These are phyloP conservation scores for Paralvinella palmiformis DNA, from an alignment of 1,140 invertebrate species.

Conservation along the genomic window DNA sequence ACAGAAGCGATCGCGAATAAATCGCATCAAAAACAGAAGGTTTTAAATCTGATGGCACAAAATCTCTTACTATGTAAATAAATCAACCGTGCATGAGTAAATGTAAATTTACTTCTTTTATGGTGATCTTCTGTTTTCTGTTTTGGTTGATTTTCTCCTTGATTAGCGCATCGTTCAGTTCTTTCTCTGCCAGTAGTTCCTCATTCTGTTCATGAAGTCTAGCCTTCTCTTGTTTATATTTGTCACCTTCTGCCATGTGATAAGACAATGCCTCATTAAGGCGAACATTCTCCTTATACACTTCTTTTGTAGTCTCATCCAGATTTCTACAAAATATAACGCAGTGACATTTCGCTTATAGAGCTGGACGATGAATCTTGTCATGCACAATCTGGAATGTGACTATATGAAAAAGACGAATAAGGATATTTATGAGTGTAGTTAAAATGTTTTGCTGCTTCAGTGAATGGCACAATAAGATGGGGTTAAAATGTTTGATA, in stretches of 20 bases:
- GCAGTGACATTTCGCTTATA: no score
- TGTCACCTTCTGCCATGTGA: slow-evolving; percentile 43
- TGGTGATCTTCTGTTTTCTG: slow-evolving; percentile 38
- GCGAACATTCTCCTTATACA: slow-evolving; percentile 50
- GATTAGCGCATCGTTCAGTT: slow-evolving; percentile 41
- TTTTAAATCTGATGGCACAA: no score
- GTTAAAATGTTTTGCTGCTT: no score
- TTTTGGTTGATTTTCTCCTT: slow-evolving; percentile 42
- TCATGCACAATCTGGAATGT: no score
- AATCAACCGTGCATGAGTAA: not conserved
- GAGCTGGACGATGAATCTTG: no score
- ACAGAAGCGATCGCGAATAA: not conserved
- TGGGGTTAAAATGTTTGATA: no score
- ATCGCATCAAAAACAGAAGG: no score
- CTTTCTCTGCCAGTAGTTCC: slow-evolving; percentile 36
- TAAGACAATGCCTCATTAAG: slow-evolving; percentile 44
- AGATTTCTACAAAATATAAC: slow-evolving; percentile 46
- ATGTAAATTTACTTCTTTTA: slow-evolving; percentile 37
- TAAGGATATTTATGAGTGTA: no score
- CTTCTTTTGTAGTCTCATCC: slow-evolving; percentile 47
- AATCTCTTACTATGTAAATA: no score
- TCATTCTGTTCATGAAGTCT: slow-evolving; percentile 37
- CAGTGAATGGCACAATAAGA: no score
- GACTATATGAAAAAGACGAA: no score
- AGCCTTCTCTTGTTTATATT: slow-evolving; percentile 37